These are phyloP conservation scores for Gasterosteus aculeatus DNA, from an alignment of 2,113 vertebrate species.

Conservation along the genomic window DNA sequence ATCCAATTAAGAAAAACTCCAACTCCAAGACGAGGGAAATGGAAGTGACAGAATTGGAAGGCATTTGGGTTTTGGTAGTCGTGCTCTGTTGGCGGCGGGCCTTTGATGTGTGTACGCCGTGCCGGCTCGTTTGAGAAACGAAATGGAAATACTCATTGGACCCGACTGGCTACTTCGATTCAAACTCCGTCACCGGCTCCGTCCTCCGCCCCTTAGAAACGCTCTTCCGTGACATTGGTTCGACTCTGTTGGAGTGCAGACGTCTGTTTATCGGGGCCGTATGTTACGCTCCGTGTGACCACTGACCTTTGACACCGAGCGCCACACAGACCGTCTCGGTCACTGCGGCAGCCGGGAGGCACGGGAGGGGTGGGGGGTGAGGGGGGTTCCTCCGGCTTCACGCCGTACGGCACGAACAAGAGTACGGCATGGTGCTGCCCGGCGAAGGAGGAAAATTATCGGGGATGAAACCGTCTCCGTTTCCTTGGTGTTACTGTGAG, in stretches of 20 bases:
- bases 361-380: no score
- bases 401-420: conserved; percentile 13
- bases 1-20: background rate
- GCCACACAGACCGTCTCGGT: conserved; percentile 3
- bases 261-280: conserved; percentile 41
- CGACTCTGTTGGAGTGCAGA: conserved; percentile 41
- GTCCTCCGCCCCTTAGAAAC: background rate
- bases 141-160: background rate
- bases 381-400: no score
- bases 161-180: background rate
- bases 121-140: background rate
- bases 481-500: conserved; percentile 5
- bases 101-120: background rate
- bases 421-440: no score
- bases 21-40: no score
- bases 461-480: background rate
- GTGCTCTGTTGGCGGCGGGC: background rate
- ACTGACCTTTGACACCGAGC: conserved; percentile 42
- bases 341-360: no score
- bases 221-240: conserved; percentile 23
- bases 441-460: no score
- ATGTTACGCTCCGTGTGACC: conserved; percentile 43
- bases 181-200: background rate
- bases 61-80: background rate
- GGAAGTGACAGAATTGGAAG: background rate